phyloP scores from a whole-genome alignment of 1,140 invertebrate species.

The Trinorchestia longiramus region DNA sequence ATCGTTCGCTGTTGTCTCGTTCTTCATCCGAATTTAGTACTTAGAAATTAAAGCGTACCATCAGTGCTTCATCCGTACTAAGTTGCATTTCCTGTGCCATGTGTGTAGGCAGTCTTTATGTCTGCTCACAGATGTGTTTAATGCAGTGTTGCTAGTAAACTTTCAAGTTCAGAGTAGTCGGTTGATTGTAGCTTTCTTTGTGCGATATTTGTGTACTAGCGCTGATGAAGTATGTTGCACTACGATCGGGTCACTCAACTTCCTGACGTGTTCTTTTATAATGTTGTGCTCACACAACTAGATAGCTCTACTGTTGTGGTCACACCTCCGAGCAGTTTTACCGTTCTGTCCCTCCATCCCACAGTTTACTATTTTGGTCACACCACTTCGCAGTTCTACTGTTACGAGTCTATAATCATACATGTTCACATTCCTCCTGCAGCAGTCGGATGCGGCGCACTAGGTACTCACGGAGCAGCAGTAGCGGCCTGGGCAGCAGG shows the following conservation, averaged over 20 bases:
- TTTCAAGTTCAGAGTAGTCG: neutral
- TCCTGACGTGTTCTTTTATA: too few species aligned
- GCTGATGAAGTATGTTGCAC: neutral
- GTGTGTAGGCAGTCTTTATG: neutral
- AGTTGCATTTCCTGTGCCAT: neutral
- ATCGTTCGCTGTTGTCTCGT: neutral
- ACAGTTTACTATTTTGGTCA: too few species aligned
- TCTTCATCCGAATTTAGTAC: neutral
- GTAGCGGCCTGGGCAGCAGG: conserved; percentile 3
- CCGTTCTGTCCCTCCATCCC: neutral
- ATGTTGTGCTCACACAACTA: neutral
- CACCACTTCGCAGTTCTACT: neutral
- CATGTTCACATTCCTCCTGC: conserved; percentile 24
- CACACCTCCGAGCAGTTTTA: neutral
- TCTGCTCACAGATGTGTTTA: neutral
- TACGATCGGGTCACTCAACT: neutral
- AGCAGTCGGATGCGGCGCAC: conserved; percentile 52
- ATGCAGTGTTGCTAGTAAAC: neutral
- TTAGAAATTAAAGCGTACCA: neutral
- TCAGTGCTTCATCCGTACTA: neutral
- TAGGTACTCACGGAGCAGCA: conserved; percentile 22
- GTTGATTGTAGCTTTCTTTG: neutral
- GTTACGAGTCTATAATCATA: neutral
- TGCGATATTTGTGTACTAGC: too few species aligned
- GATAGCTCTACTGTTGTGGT: neutral